Conservation (phyloP, 2,113 vertebrate species). For the Strigops habroptila region DNA sequence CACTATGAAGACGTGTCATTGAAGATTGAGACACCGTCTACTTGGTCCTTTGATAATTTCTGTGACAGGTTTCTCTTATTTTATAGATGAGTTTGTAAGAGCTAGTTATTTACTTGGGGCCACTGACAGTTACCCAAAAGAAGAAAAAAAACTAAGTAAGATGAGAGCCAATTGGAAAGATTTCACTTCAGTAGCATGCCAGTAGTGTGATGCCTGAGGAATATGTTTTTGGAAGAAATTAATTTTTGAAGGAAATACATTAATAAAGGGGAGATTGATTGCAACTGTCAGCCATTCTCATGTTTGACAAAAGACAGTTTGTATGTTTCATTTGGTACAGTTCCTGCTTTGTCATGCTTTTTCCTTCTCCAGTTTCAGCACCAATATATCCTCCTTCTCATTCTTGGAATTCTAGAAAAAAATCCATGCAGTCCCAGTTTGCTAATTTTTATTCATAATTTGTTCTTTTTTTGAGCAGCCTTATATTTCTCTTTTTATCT, state of each 20-base stretch:
- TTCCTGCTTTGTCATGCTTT: background rate
- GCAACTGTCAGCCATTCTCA: background rate
- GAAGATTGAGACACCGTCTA: background rate
- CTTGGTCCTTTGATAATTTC: background rate
- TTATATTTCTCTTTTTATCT: background rate
- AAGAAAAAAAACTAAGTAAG: background rate
- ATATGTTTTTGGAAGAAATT: background rate
- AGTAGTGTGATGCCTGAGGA: background rate
- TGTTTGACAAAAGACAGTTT: background rate
- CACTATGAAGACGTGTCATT: background rate
- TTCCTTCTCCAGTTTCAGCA: background rate
- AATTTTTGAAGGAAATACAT: background rate
- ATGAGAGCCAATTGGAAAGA: background rate
- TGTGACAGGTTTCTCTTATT: background rate
- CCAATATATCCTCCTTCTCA: background rate
- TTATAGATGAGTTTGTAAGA: background rate
- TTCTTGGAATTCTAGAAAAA: background rate
- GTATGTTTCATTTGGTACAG: background rate
- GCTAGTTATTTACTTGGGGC: background rate
- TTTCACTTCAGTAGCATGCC: background rate
- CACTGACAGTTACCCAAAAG: background rate
- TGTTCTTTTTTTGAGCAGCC: background rate
- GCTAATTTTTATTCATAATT: background rate
- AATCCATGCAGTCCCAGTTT: background rate
- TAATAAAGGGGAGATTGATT: background rate